phyloP scores from a whole-genome alignment of 2,888 invertebrate species.

The Nematopogon swammerdamellus region DNA sequence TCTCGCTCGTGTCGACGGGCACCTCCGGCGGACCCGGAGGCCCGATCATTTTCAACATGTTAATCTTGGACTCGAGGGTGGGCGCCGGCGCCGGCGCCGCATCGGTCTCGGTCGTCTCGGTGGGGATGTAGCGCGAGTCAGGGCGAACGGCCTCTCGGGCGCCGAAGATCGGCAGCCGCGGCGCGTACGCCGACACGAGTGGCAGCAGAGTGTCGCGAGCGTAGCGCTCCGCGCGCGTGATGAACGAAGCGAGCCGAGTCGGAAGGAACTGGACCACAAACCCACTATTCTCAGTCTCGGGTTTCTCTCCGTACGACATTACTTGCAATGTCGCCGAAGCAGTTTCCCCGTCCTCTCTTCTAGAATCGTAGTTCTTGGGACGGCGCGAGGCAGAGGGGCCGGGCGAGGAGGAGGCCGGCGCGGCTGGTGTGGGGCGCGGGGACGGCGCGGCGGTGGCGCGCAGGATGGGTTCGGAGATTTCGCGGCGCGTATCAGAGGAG shows the following conservation, averaged over 20 bases:
- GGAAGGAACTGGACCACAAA: constrained; percentile 78
- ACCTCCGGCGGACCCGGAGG: constrained; percentile 45
- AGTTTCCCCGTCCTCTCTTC: constrained; percentile 17
- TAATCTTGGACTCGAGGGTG: constrained; percentile 50
- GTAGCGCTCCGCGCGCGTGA: constrained; percentile 79
- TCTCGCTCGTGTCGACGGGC: constrained; percentile 19
- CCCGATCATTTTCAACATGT: constrained; percentile 34
- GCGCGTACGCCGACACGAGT: constrained; percentile 75
- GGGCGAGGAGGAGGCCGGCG: constrained; percentile 14
- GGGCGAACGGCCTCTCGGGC: constrained; percentile 41
- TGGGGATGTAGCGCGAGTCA: constrained; percentile 63
- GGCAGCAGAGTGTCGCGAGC: constrained; percentile 75
- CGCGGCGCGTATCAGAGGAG: constrained; percentile 42
- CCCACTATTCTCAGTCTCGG: constrained; percentile 34
- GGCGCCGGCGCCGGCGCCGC: constrained; percentile 42
- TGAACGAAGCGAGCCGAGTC: constrained; percentile 71
- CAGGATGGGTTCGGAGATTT: constrained; percentile 66
- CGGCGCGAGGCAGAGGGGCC: constrained; percentile 23
- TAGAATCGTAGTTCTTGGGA: constrained; percentile 44
- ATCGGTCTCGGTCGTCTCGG: constrained; percentile 34
- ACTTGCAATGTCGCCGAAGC: constrained; percentile 38
- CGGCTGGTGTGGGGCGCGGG: constrained; percentile 21
- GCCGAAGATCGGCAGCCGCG: constrained; percentile 63
- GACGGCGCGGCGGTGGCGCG: constrained; percentile 40
- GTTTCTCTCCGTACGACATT: constrained; percentile 26